phyloP scores from a whole-genome alignment of 30 jellyfish, hydroid and myxozoan genomes.

The Haliclystus octoradiatus region DNA sequence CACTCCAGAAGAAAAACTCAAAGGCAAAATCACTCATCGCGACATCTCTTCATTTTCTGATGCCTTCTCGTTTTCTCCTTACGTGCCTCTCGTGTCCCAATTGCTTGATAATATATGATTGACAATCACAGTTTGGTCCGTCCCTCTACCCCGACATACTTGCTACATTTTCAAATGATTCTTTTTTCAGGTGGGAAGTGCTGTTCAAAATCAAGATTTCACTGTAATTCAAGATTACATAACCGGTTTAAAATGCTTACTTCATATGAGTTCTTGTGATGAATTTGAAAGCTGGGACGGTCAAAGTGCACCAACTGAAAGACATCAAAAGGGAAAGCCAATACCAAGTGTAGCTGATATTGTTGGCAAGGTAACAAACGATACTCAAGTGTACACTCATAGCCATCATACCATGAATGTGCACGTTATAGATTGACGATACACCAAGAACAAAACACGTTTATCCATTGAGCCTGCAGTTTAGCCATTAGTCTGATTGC shows the following conservation, averaged over 20 bases:
- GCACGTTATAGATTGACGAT: not conserved
- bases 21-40: too few relatives aligned
- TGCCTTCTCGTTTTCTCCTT: too few relatives aligned
- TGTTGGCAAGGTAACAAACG: slow-evolving; percentile 53
- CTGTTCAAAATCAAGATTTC: slow-evolving; percentile 91
- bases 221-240: slow-evolving; percentile 75
- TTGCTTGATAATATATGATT: too few relatives aligned
- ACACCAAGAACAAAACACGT: not conserved
- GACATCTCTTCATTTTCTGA: too few relatives aligned
- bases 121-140: too few relatives aligned
- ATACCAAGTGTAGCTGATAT: slow-evolving; percentile 42
- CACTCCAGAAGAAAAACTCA: not conserved
- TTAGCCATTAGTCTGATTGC: too few relatives aligned
- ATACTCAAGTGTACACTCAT: not conserved
- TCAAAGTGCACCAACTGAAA: slow-evolving; percentile 88
- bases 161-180: too few relatives aligned
- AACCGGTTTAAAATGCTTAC: slow-evolving; percentile 63
- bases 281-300: slow-evolving; percentile 80
- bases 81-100: too few relatives aligned
- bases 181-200: slow-evolving; percentile 80
- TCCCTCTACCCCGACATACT: too few relatives aligned
- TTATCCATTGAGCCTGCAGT: not conserved
- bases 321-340: slow-evolving; percentile 85
- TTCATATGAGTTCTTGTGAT: slow-evolving; percentile 77
- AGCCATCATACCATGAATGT: too few relatives aligned